phyloP scores from a whole-genome alignment of 2,797 vertebrate species.

The Gorsachius magnificus region DNA sequence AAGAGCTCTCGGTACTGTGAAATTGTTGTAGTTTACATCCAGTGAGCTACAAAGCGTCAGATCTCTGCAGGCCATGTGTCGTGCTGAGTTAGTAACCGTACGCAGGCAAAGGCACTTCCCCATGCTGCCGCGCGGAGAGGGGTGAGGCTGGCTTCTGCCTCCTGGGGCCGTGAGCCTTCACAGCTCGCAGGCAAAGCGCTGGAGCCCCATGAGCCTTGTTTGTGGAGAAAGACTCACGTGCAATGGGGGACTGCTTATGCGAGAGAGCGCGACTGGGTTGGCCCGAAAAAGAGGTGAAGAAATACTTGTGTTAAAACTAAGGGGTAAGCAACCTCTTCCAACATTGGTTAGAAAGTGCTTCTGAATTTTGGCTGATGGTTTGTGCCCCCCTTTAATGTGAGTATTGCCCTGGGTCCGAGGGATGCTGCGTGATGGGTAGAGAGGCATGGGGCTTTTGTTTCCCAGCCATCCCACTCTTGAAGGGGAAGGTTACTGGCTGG shows the following conservation, averaged over 20 bases:
- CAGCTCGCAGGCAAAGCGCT: background rate
- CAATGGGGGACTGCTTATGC: background rate
- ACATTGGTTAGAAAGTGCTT: background rate
- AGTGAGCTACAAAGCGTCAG: background rate
- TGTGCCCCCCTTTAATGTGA: background rate
- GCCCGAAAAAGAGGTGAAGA: background rate
- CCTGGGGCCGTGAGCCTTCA: background rate
- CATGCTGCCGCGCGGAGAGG: fast-evolving
- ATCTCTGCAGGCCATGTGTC: background rate
- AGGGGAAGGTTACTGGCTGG: background rate
- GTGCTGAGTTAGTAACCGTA: background rate
- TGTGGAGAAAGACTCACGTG: background rate
- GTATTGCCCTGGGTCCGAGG: background rate
- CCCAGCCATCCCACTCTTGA: background rate
- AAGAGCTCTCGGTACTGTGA: background rate
- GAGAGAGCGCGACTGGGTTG: background rate
- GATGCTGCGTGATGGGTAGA: fast-evolving
- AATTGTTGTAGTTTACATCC: background rate
- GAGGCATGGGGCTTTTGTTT: background rate
- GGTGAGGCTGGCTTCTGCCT: background rate
- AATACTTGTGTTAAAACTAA: background rate
- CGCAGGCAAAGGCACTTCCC: background rate
- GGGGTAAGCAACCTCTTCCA: background rate
- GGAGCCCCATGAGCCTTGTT: background rate
- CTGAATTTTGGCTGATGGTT: background rate